Evolutionary conservation across 64 coral and sea anemone species (phyloP).

Genomic region (Orbicella faveolata): DNA sequence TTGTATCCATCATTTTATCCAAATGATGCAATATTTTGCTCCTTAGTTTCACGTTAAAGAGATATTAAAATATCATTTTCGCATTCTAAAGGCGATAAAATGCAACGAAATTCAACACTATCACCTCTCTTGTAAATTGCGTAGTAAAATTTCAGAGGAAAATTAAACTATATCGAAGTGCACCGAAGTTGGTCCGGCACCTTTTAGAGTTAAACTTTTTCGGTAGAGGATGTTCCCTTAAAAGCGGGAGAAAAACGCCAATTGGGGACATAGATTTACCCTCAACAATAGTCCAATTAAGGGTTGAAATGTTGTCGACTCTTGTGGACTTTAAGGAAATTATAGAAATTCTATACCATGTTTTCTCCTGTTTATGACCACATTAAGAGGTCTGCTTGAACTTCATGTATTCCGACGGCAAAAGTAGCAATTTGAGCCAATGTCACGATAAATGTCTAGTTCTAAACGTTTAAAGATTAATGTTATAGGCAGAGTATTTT

Average conservation of each 20-base stretch:
- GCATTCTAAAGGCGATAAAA: slow-evolving; percentile 10
- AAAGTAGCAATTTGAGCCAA: slow-evolving; percentile 22
- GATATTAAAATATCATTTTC: slow-evolving; percentile 46
- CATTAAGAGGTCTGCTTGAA: neutral
- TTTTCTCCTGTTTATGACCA: slow-evolving; percentile 25
- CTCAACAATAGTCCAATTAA: slow-evolving; percentile 44
- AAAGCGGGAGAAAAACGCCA: neutral
- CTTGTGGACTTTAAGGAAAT: slow-evolving; percentile 30
- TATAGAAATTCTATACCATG: slow-evolving; percentile 39
- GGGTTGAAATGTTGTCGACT: neutral
- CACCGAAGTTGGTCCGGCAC: neutral
- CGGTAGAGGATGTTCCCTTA: neutral
- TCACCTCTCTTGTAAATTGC: neutral
- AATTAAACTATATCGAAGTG: neutral
- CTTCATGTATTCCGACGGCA: slow-evolving; percentile 21
- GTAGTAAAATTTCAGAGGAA: neutral
- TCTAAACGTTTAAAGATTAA: neutral
- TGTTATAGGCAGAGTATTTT: neutral
- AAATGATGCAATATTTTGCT: slow-evolving; percentile 68
- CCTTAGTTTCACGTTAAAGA: slow-evolving; percentile 44
- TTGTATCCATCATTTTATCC: slow-evolving; percentile 70
- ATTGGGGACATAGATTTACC: slow-evolving; percentile 1
- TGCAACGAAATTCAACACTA: slow-evolving; percentile 40
- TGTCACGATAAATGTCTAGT: neutral
- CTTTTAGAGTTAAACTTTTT: neutral